These are phyloP conservation scores for Schlechtendalia chinensis DNA, from an alignment of 1,140 invertebrate species.

Conservation along the genomic window DNA sequence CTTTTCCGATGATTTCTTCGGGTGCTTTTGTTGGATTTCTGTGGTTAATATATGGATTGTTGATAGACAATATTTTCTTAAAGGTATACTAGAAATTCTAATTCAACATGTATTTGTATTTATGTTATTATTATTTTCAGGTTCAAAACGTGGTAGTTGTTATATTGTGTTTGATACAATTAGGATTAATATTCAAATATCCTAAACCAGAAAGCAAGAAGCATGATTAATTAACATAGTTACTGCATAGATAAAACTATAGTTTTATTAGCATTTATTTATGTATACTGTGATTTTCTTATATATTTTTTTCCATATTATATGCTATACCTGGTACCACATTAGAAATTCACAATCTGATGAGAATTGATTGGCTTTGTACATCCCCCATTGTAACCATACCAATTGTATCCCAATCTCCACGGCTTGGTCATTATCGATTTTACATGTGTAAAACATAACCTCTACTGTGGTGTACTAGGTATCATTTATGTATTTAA, in stretches of 20 bases:
- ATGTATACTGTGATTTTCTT: constrained; percentile 12
- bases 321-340: too few species aligned
- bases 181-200: constrained; percentile 67
- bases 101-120: constrained; percentile 53
- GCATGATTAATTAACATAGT: constrained; percentile 19
- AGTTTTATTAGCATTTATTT: neutral
- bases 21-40: constrained; percentile 71
- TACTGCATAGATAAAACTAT: neutral
- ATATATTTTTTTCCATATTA: too few species aligned
- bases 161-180: constrained; percentile 62
- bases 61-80: constrained; percentile 73
- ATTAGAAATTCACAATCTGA: too few species aligned
- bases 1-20: constrained; percentile 77
- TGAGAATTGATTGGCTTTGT: too few species aligned
- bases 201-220: constrained; percentile 55
- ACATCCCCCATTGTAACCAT: too few species aligned
- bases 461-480: too few species aligned
- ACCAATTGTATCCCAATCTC: too few species aligned
- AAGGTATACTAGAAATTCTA: constrained; percentile 61
- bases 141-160: constrained; percentile 70
- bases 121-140: constrained; percentile 55
- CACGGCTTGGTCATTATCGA: too few species aligned
- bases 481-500: too few species aligned
- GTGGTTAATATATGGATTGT: constrained; percentile 79
- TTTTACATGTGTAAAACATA: too few species aligned